Percentiles rank a stretch among this genome's conserved stretches.
Evolutionary conservation across 1,140 invertebrate species (phyloP).

Genomic region (Physella acuta): DNA sequence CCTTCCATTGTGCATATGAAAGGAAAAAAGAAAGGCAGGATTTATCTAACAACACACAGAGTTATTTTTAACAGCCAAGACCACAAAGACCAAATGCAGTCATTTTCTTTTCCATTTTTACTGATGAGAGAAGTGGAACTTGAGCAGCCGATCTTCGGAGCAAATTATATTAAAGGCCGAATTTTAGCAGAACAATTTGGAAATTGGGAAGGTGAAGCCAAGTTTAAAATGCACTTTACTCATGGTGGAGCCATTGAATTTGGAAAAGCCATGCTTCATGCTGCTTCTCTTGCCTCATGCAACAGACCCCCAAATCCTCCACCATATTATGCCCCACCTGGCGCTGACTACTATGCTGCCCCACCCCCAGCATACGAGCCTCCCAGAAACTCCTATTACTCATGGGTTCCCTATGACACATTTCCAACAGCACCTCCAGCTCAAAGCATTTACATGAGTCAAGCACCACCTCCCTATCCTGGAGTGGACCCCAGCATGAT

Average conservation of each 20-base stretch:
- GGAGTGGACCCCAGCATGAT: constrained; percentile 67
- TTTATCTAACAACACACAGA: constrained; percentile 94
- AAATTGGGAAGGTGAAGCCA: constrained; percentile 88
- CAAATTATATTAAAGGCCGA: constrained; percentile 95
- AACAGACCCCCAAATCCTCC: constrained; percentile 86
- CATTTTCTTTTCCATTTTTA: constrained; percentile 94
- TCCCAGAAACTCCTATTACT: constrained; percentile 77
- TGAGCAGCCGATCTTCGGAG: constrained; percentile 95
- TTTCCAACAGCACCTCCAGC: constrained; percentile 75
- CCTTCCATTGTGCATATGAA: constrained; percentile 69
- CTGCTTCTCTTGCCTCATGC: constrained; percentile 71
- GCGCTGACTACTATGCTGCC: constrained; percentile 82
- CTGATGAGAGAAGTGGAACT: constrained; percentile 85
- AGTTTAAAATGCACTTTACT: constrained; percentile 93
- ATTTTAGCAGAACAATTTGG: constrained; percentile 81
- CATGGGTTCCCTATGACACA: constrained; percentile 83
- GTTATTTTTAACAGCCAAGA: constrained; percentile 69
- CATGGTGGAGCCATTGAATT: constrained; percentile 97
- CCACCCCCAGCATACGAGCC: constrained; percentile 87
- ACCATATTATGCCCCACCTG: constrained; percentile 81
- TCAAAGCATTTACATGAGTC: constrained; percentile 85
- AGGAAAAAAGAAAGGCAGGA: constrained; percentile 80
- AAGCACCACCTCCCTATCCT: constrained; percentile 91
- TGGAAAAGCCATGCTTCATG: constrained; percentile 90
- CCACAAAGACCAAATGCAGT: constrained; percentile 77